phyloP scores from a whole-genome alignment of 1,140 invertebrate species.

The Drosophila rhopaloa region DNA sequence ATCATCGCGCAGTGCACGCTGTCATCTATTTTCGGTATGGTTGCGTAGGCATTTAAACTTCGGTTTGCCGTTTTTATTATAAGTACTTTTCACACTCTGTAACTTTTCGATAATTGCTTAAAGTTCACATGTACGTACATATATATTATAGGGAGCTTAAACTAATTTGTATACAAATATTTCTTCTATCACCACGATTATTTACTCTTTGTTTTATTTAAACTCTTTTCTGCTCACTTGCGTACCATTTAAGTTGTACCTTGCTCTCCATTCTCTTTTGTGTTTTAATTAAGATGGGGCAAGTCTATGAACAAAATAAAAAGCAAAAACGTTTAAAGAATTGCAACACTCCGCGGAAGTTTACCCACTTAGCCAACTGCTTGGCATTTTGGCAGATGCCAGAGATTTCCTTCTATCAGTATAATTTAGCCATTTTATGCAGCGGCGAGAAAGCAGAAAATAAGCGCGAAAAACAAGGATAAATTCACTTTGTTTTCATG shows the following conservation, averaged over 20 bases:
- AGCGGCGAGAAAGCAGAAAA: conserved; percentile 27
- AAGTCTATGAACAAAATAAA: conserved; percentile 37
- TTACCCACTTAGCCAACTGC: conserved; percentile 45
- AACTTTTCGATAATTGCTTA: too few species aligned
- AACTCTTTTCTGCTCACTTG: neutral
- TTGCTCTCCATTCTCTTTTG: neutral
- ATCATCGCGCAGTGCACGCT: too few species aligned
- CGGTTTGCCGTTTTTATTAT: too few species aligned
- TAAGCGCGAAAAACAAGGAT: conserved; percentile 7
- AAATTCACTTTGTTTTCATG: conserved; percentile 60
- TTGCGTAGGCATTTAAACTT: too few species aligned
- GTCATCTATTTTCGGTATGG: too few species aligned
- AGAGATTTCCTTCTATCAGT: conserved; percentile 59
- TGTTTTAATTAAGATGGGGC: conserved; percentile 23
- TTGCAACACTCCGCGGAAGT: conserved; percentile 38
- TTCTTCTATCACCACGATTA: too few species aligned
- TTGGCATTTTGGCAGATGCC: conserved; percentile 72
- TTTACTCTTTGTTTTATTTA: neutral
- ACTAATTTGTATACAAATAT: too few species aligned
- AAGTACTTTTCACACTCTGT: too few species aligned
- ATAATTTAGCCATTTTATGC: conserved; percentile 78
- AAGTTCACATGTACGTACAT: too few species aligned
- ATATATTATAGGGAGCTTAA: too few species aligned
- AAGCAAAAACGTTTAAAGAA: conserved; percentile 29
- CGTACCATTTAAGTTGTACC: too few species aligned